Conservation (phyloP, 2,888 invertebrate genomes). For the Ceraclea dissimilis region DNA sequence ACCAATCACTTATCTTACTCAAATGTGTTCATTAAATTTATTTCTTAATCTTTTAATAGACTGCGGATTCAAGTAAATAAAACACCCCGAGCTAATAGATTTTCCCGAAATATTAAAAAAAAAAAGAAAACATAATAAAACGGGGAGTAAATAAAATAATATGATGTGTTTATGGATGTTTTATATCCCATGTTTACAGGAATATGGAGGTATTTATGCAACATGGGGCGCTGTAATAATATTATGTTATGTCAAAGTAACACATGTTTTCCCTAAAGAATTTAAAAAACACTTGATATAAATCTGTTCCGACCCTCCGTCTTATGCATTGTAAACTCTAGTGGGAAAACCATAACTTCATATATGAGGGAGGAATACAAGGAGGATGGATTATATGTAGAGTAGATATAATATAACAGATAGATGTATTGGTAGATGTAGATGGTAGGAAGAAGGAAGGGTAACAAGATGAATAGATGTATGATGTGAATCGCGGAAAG, state of each 20-base stretch:
- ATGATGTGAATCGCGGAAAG: too few species aligned
- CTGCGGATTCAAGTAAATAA: neutral
- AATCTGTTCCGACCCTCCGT: slow-evolving; percentile 31
- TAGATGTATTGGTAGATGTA: too few species aligned
- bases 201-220: neutral
- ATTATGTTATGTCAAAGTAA: slow-evolving; percentile 25
- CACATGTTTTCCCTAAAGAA: slow-evolving; percentile 34
- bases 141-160: too few species aligned
- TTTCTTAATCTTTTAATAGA: too few species aligned
- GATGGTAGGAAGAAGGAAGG: too few species aligned
- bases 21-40: too few species aligned
- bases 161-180: neutral
- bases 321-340: slow-evolving; percentile 33
- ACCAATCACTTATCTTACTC: too few species aligned
- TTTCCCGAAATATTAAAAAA: neutral
- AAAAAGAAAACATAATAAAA: neutral
- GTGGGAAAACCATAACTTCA: slow-evolving; percentile 15
- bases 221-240: neutral
- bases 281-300: slow-evolving; percentile 39
- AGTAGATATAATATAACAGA: too few species aligned
- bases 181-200: neutral
- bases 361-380: neutral
- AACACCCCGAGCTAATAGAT: neutral
- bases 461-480: too few species aligned
- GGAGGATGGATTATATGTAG: neutral